phyloP scores from a whole-genome alignment of 2,797 vertebrate genomes.

The Hipposideros larvatus region DNA sequence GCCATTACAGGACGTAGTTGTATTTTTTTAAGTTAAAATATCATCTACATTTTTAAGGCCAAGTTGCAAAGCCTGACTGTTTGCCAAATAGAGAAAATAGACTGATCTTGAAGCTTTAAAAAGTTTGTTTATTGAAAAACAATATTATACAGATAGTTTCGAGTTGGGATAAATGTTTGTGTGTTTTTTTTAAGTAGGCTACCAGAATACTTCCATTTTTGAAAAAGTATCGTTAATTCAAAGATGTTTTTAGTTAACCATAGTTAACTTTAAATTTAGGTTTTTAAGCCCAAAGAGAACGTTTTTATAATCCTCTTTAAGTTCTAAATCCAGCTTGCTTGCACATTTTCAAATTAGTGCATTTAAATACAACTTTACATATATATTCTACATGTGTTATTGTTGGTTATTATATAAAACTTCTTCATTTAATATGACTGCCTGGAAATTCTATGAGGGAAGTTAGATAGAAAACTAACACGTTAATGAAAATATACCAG shows the following conservation, averaged over 20 bases:
- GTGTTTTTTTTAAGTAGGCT: background rate
- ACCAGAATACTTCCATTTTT: constrained; percentile 33
- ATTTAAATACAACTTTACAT: constrained; percentile 45
- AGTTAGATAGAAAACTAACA: background rate
- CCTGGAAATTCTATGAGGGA: constrained; percentile 12
- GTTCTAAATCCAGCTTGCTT: constrained; percentile 44
- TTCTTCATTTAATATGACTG: background rate
- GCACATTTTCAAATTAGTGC: constrained; percentile 38
- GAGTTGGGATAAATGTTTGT: background rate
- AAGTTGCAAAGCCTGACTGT: background rate
- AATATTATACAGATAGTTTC: constrained; percentile 24
- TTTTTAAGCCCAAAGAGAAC: constrained; percentile 40
- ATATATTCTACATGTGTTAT: constrained; percentile 6
- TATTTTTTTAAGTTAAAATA: background rate
- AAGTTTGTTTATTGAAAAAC: background rate
- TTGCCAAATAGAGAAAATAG: constrained; percentile 46
- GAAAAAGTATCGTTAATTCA: constrained; percentile 29
- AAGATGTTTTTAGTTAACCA: constrained; percentile 19
- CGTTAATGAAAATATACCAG: background rate
- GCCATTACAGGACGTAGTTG: background rate
- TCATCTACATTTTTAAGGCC: constrained; percentile 20
- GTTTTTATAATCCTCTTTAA: constrained; percentile 27
- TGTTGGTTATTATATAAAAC: constrained; percentile 29
- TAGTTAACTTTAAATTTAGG: constrained; percentile 25
- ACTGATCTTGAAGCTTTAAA: constrained; percentile 15